Evolutionary conservation across 2,888 invertebrate species (phyloP).

Genomic region (Empis stercorea): DNA sequence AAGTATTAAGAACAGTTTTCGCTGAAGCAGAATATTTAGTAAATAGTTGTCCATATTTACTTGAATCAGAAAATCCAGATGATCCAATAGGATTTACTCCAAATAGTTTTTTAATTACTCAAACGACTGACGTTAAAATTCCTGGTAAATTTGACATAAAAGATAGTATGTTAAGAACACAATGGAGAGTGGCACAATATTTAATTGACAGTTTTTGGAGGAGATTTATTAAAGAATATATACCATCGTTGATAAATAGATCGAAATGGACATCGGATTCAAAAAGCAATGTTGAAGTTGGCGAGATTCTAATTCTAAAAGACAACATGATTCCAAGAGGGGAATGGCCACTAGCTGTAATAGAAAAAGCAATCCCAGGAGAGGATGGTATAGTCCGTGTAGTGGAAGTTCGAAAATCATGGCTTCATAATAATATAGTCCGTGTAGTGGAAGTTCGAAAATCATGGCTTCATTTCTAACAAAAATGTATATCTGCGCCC

Average conservation of each 20-base stretch:
- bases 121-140: background rate
- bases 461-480: too few species aligned
- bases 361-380: slow-evolving; percentile 7
- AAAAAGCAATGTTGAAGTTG: slow-evolving; percentile 3
- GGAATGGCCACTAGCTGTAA: slow-evolving; percentile 8
- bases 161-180: background rate
- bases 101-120: slow-evolving; percentile 5
- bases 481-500: slow-evolving; percentile 3
- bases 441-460: too few species aligned
- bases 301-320: slow-evolving; percentile 5
- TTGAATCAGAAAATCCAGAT: slow-evolving; percentile 5
- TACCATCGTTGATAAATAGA: slow-evolving; percentile 5
- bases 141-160: slow-evolving; percentile 3
- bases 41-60: slow-evolving; percentile 9
- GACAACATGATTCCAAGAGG: background rate
- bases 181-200: slow-evolving; percentile 8
- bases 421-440: too few species aligned
- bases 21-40: too few species aligned
- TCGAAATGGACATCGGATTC: slow-evolving; percentile 5
- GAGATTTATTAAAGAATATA: slow-evolving; percentile 7
- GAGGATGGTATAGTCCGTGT: slow-evolving; percentile 7
- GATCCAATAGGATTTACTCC: slow-evolving; percentile 5
- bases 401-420: slow-evolving; percentile 5
- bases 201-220: slow-evolving; percentile 10
- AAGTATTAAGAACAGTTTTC: slow-evolving; percentile 9